Percentiles rank a stretch among this genome's conserved stretches.
phyloP scores from a whole-genome alignment of 2,888 invertebrate species.

The Aphodius granarius region DNA sequence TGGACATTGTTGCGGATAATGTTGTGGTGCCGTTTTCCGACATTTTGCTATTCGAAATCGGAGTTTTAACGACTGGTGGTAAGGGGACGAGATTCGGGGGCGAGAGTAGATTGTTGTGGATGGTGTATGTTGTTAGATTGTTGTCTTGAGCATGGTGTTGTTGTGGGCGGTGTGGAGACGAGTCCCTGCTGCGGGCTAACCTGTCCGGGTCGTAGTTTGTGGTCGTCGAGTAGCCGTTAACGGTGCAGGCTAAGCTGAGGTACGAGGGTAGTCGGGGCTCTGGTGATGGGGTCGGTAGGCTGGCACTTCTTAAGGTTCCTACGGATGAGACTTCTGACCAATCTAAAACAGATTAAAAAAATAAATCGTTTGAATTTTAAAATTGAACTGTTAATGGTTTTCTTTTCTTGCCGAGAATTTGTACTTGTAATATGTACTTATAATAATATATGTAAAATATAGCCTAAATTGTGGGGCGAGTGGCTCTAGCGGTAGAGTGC shows the following conservation, averaged over 20 bases:
- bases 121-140: slow-evolving; percentile 37
- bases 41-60: slow-evolving; percentile 25
- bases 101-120: slow-evolving; percentile 49
- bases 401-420: no score
- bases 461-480: no score
- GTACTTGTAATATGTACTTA: background rate
- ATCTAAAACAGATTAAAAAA: slow-evolving; percentile 49
- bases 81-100: slow-evolving; percentile 52
- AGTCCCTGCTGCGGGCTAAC: slow-evolving; percentile 62
- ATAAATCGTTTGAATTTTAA: background rate
- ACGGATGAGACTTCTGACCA: slow-evolving; percentile 55
- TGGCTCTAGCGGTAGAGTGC: no score
- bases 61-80: slow-evolving; percentile 26
- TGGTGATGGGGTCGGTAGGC: slow-evolving; percentile 44
- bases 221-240: slow-evolving; percentile 86
- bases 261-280: slow-evolving; percentile 80
- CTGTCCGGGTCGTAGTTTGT: slow-evolving; percentile 84
- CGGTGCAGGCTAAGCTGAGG: slow-evolving; percentile 84
- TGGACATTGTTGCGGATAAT: no score
- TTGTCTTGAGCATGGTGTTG: slow-evolving; percentile 29
- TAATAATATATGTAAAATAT: background rate
- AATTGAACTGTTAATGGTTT: background rate
- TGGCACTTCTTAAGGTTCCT: slow-evolving; percentile 57
- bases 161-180: slow-evolving; percentile 64
- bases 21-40: slow-evolving; percentile 23